phyloP scores from a whole-genome alignment of 1,140 invertebrate species.

The Phortica variegata region DNA sequence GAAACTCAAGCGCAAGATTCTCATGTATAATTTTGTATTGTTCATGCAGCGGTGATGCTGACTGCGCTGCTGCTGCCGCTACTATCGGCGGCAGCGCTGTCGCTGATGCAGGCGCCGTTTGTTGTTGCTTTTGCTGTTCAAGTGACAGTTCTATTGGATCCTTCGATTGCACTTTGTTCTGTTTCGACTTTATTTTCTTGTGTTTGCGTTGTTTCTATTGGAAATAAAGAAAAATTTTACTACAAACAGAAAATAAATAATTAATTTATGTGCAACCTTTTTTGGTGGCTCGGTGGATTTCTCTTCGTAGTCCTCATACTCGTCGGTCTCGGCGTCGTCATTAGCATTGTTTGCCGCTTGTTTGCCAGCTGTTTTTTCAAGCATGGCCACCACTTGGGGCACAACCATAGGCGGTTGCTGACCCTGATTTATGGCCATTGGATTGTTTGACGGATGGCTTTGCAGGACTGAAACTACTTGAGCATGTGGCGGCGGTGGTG shows the following conservation, averaged over 20 bases:
- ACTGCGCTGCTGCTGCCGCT: conserved; percentile 13
- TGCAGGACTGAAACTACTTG: not conserved
- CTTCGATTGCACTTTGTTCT: conserved; percentile 14
- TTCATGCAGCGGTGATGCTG: conserved; percentile 41
- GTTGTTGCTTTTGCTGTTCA: conserved; percentile 40
- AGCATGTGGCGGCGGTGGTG: conserved; percentile 4
- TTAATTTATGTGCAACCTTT: conserved; percentile 24
- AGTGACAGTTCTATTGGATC: conserved; percentile 43
- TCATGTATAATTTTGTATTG: conserved; percentile 52
- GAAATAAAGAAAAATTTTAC: conserved; percentile 4
- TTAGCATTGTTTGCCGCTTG: conserved; percentile 12
- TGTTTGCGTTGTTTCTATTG: conserved; percentile 47
- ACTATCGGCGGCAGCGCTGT: conserved; percentile 18
- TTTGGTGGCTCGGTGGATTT: conserved; percentile 52
- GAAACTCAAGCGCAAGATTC: conserved; percentile 50
- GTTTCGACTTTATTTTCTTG: conserved; percentile 39
- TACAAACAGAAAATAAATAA: not conserved
- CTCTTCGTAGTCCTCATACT: conserved; percentile 53
- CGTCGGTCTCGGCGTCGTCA: conserved; percentile 20
- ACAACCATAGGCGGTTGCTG: conserved; percentile 31
- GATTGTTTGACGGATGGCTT: conserved; percentile 16
- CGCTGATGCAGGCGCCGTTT: conserved; percentile 1
- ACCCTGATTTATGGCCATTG: not conserved
- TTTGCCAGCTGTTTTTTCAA: conserved; percentile 32
- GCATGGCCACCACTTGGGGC: conserved; percentile 31